These are phyloP conservation scores for Trachelipus rathkii DNA, from an alignment of 1,140 invertebrate genomes.

Conservation along the genomic window DNA sequence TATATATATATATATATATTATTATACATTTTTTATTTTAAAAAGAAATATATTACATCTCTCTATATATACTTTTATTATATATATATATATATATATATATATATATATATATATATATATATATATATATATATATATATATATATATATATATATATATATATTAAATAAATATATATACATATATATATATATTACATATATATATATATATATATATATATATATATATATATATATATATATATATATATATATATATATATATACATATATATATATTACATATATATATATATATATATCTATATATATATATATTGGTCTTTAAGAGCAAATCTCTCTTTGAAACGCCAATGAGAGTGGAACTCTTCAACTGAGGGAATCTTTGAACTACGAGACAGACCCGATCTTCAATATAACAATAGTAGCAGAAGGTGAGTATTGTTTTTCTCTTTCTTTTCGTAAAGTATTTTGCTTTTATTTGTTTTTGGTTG, in stretches of 20 bases:
- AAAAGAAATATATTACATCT: too few species aligned
- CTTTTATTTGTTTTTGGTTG: too few species aligned
- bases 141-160: slow-evolving; percentile 13
- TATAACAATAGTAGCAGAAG: slow-evolving; percentile 64
- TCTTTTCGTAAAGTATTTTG: too few species aligned
- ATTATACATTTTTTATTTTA: too few species aligned
- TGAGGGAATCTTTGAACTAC: slow-evolving; percentile 76
- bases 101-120: slow-evolving; percentile 24
- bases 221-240: too few species aligned
- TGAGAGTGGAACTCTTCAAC: slow-evolving; percentile 80
- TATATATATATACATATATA: slow-evolving; percentile 25
- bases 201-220: too few species aligned
- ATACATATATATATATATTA: too few species aligned
- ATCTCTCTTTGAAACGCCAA: slow-evolving; percentile 73
- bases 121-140: slow-evolving; percentile 21
- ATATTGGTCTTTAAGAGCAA: slow-evolving; percentile 59
- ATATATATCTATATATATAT: slow-evolving; percentile 13
- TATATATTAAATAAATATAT: not conserved
- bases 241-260: slow-evolving; percentile 21
- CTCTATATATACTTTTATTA: too few species aligned
- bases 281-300: slow-evolving; percentile 17
- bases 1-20: too few species aligned
- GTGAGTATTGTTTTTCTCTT: slow-evolving; percentile 38
- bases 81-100: not conserved
- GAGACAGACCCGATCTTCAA: slow-evolving; percentile 76